Evolutionary conservation across 2,113 vertebrate species (phyloP), one percentile per base, ranked within the genome.

Genomic region (Oreochromis aureus): DNA sequence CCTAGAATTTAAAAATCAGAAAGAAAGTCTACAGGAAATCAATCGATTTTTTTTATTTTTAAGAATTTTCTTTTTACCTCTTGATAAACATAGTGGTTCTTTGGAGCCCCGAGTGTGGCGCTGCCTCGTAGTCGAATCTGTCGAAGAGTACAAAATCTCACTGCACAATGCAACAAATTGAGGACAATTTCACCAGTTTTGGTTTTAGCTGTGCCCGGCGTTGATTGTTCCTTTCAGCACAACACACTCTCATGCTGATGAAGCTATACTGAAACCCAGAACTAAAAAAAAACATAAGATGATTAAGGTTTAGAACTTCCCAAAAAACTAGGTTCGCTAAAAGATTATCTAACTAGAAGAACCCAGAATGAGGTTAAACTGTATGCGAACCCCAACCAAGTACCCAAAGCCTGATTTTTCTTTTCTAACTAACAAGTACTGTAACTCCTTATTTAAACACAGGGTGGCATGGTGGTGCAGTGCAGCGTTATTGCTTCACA

Each of bases 51-150:
- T 55, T n/a, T 24, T 8, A 12, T 56, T 5, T 51, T 34, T 8
- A 46, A 9, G 19, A 46, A 46, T 22, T 58, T 48, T 16, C 2
- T 48, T 2, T 69, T 92, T 90, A 95, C 95, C 95, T 94, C 87
- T 90, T 92, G 93, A 92, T 95, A 95, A 82, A 95, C 91, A 53
- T 95, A 95, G 41, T 94, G 92, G 90, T 95, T 95, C 93, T 95
- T 95, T 15, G 94, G 93, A n/a, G 94, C 94, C 5, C 95, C 95
- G 2, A 95, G 90, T 19, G 94, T 95, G 30, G 93, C 93, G 15
- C 86, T 95, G 66, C 95, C 94, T 30, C 93, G 87, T 71, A 95
- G 92, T 10, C 95, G 93, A 56, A 95, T 93, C 95, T 95, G 86
- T 19, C 19, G 2, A 84, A 36, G 3, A 54, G 6, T 1, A 81